Percentiles rank a stretch among this genome's conserved stretches.
These are phyloP conservation scores for Oryzias sinensis DNA, from an alignment of 2,797 vertebrate species.

Conservation along the genomic window DNA sequence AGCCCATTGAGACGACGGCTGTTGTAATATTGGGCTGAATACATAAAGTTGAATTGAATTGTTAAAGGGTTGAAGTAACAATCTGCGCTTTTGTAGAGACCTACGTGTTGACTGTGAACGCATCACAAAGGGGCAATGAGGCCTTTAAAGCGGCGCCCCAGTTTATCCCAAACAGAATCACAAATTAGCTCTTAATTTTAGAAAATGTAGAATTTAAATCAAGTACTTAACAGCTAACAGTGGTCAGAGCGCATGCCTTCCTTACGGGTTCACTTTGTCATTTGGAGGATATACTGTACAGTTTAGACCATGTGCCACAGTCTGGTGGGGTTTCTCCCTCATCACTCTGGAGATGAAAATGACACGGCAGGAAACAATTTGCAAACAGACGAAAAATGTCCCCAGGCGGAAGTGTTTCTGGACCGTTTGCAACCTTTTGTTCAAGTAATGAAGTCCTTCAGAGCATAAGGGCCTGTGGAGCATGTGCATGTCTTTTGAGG, in stretches of 20 bases:
- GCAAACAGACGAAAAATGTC: constrained; percentile 10
- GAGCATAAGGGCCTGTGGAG: constrained; percentile 43
- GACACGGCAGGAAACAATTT: constrained; percentile 7
- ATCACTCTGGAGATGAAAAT: constrained; percentile 24
- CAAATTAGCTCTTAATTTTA: no score
- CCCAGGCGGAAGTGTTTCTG: constrained; percentile 29
- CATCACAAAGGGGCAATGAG: no score
- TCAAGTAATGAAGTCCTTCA: constrained; percentile 55
- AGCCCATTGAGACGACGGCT: no score
- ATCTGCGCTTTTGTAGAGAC: no score
- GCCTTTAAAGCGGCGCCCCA: no score
- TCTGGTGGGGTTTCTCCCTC: constrained; percentile 25
- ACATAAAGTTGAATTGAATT: no score
- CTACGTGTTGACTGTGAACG: no score
- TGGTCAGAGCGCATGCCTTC: background rate
- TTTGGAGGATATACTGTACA: constrained; percentile 9
- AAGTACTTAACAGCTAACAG: background rate
- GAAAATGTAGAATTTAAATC: no score
- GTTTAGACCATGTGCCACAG: background rate
- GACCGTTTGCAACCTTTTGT: constrained; percentile 61
- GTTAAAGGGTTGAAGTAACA: no score
- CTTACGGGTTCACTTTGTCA: background rate
- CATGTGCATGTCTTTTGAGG: constrained; percentile 56
- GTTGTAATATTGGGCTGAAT: no score
- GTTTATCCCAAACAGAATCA: no score